A percentile compares a stretch with the other conserved stretches of the same genome.
Conservation (phyloP, 2,888 invertebrate species). For the Drosophila villosipedis region DNA sequence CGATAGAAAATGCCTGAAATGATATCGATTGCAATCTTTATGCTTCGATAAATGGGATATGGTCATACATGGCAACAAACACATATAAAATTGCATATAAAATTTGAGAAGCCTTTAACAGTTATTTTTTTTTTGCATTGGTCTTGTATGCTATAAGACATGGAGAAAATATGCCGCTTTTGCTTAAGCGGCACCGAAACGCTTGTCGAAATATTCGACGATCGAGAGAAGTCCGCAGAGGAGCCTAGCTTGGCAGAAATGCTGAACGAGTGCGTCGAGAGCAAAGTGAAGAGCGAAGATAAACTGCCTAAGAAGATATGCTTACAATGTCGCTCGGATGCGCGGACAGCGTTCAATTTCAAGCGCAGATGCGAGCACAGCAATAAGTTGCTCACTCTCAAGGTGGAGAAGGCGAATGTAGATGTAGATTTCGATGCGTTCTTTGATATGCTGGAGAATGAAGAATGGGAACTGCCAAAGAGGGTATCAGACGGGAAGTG, state of each 20-base stretch:
- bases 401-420: constrained; percentile 2
- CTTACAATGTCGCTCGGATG: constrained; percentile 16
- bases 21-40: too few relatives aligned
- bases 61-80: neutral
- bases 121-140: neutral
- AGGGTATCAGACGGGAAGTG: neutral
- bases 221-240: neutral
- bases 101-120: neutral
- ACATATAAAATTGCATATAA: too few relatives aligned
- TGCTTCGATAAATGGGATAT: neutral
- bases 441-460: constrained; percentile 27
- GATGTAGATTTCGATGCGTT: constrained; percentile 16
- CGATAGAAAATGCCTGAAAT: neutral
- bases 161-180: constrained; percentile 31
- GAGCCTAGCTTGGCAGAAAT: constrained; percentile 24
- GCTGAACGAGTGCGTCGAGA: constrained; percentile 29
- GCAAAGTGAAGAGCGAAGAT: constrained; percentile 21
- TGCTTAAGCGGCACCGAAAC: constrained; percentile 10
- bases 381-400: constrained; percentile 20
- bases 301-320: constrained; percentile 29
- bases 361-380: constrained; percentile 34
- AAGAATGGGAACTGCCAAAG: constrained; percentile 31
- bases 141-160: neutral
- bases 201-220: constrained; percentile 20
- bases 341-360: constrained; percentile 11